Base-by-base conservation (phyloP, 2,888 invertebrate species). In the Protula sp. region DNA sequence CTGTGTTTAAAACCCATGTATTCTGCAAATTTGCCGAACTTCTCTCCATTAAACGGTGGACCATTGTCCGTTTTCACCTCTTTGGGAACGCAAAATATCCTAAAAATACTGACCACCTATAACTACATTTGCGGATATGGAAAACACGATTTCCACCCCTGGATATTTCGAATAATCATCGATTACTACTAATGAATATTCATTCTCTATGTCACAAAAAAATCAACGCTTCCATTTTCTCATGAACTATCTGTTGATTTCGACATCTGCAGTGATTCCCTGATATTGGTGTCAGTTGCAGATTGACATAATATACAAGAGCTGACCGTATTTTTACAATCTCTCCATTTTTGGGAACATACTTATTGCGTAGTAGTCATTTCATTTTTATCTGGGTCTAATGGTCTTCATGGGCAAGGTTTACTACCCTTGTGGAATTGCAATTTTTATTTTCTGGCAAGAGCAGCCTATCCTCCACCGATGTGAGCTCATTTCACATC, bases 261-360 rank as follows among this genome's bases (percentile, higher is more conserved):
- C 1, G 61, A 53, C 60, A 61, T 64, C 29, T 57, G 19, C 3
- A 66, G 50, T 22, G 67, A 63, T 38, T 62, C 57, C n/a, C 3
- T n/a, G n/a, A 29, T 2, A 27, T 47, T 24, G 22, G 14, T 14
- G n/a, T n/a, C n/a, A n/a, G n/a, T n/a, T n/a, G n/a, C n/a, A n/a
- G n/a, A n/a, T n/a, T n/a, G n/a, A n/a, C 4, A 26, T n/a, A 48
- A 26, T 14, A 45, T 61, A n/a, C n/a, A n/a, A n/a, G n/a, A n/a
- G n/a, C n/a, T n/a, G n/a, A n/a, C n/a, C n/a, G n/a, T n/a, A n/a
- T n/a, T n/a, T n/a, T n/a, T n/a, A n/a, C n/a, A n/a, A n/a, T n/a
- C 55, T 70, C 64, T 3, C 69, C 65, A 5, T 62, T 57, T 19
- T 67, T 64, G 47, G 69, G 71, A 69, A 67, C 71, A 3, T 70